Percentiles rank a stretch among this genome's conserved stretches.
phyloP scores from a whole-genome alignment of 2,113 vertebrate genomes.

The Lycaon pictus region DNA sequence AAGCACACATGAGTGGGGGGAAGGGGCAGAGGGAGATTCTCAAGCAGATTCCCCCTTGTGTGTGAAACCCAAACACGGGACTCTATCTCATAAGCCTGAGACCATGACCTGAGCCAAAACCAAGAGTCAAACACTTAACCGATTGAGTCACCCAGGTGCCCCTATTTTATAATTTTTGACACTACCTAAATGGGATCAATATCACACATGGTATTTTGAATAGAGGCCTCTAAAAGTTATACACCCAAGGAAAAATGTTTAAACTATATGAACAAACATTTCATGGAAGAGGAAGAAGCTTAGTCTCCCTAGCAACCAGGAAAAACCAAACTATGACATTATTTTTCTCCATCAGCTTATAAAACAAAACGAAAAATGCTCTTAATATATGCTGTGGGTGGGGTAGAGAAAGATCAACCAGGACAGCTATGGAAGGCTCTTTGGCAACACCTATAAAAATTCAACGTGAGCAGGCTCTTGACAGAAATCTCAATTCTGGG shows the following conservation, averaged over 20 bases:
- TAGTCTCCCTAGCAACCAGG: not conserved
- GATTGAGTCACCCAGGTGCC: not conserved
- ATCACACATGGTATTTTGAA: not conserved
- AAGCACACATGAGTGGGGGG: fast-evolving
- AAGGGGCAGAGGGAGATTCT: not conserved
- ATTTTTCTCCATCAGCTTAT: not conserved
- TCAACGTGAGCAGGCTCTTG: not conserved
- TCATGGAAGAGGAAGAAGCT: not conserved
- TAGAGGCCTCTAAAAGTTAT: not conserved
- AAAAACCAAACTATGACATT: not conserved
- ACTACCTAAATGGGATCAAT: not conserved
- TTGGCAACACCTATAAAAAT: not conserved
- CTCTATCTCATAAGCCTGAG: not conserved
- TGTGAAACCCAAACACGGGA: not conserved
- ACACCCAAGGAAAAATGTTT: not conserved
- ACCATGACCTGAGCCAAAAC: not conserved
- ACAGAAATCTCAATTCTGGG: not conserved
- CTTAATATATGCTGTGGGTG: not conserved
- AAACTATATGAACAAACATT: not conserved
- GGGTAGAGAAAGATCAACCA: not conserved
- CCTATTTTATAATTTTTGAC: constrained; percentile 21
- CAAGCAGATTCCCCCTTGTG: not conserved
- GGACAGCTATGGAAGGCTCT: not conserved
- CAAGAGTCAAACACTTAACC: not conserved
- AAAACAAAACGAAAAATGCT: not conserved